These are phyloP conservation scores for Lepus timidus DNA, from an alignment of 2,113 vertebrate genomes.

Conservation along the genomic window DNA sequence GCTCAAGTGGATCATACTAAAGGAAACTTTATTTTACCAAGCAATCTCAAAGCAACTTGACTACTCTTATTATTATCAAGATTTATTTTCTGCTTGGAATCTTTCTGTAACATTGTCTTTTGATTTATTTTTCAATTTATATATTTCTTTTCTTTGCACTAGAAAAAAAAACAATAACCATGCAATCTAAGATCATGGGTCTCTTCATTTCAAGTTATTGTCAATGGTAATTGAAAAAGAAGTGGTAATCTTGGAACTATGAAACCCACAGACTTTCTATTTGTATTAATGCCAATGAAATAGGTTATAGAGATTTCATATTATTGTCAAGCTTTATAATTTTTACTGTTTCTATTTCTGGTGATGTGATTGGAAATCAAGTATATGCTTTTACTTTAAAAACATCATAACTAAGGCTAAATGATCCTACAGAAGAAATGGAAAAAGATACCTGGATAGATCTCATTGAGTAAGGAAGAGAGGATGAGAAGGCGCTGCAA, in stretches of 20 bases:
- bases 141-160: neutral
- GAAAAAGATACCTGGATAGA: neutral
- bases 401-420: neutral
- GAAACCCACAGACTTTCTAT: neutral
- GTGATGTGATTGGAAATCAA: neutral
- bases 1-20: neutral
- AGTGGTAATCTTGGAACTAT: neutral
- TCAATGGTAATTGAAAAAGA: neutral
- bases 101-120: neutral
- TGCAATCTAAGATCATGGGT: neutral
- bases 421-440: neutral
- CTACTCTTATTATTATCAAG: neutral
- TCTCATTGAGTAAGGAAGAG: neutral
- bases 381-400: neutral
- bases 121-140: neutral
- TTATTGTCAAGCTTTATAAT: neutral
- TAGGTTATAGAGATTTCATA: neutral
- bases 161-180: neutral
- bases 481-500: neutral
- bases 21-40: neutral
- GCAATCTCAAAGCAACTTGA: neutral
- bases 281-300: neutral
- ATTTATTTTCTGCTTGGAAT: neutral
- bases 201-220: neutral
- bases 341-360: neutral